Conservation (phyloP, 2,888 invertebrate species). For the Trachelus tabidus region DNA sequence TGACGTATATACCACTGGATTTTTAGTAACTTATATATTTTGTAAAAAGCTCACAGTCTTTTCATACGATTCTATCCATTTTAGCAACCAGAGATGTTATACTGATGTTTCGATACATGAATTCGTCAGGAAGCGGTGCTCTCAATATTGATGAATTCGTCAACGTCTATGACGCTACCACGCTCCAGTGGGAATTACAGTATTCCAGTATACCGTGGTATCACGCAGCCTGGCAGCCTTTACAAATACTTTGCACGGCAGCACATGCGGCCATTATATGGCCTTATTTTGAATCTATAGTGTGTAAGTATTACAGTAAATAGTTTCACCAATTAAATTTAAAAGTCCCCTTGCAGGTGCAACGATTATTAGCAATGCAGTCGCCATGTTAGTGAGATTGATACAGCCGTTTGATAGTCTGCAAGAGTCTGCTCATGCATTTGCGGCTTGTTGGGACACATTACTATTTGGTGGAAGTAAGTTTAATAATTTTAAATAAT, state of each 20-base stretch:
- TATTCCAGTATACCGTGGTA: slow-evolving; percentile 81
- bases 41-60: background rate
- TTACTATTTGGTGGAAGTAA: slow-evolving; percentile 77
- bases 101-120: slow-evolving; percentile 84
- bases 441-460: slow-evolving; percentile 83
- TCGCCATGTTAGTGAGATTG: slow-evolving; percentile 80
- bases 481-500: slow-evolving; percentile 48
- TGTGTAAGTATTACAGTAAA: slow-evolving; percentile 71
- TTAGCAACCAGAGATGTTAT: slow-evolving; percentile 79
- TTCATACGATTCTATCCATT: too few species aligned
- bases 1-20: background rate
- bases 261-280: slow-evolving; percentile 75
- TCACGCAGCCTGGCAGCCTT: slow-evolving; percentile 71
- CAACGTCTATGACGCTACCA: slow-evolving; percentile 77
- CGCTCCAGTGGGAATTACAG: slow-evolving; percentile 80
- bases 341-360: slow-evolving; percentile 69
- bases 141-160: slow-evolving; percentile 80
- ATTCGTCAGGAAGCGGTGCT: slow-evolving; percentile 75
- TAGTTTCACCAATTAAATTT: slow-evolving; percentile 4
- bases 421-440: slow-evolving; percentile 73
- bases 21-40: background rate
- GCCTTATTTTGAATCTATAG: slow-evolving; percentile 79
- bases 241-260: slow-evolving; percentile 73
- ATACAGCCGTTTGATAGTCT: slow-evolving; percentile 72
- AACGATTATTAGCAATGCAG: slow-evolving; percentile 78